phyloP scores from a whole-genome alignment of 2,888 invertebrate genomes.

The Chalcis sispes region DNA sequence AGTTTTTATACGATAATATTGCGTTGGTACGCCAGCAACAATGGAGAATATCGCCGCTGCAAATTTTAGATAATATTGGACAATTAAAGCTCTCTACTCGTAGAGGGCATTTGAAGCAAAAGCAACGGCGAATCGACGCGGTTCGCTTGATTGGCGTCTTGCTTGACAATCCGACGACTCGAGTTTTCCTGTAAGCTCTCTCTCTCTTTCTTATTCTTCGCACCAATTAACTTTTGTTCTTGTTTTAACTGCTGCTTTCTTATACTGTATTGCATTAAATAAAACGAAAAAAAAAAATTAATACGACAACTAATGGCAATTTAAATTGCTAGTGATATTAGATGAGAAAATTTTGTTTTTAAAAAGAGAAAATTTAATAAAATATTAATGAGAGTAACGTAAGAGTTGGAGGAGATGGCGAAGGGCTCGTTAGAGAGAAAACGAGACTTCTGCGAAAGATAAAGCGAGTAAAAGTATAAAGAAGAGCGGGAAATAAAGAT shows the following conservation, averaged over 20 bases:
- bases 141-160: background rate
- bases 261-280: too few relatives aligned
- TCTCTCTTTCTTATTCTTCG: background rate
- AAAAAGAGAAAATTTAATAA: too few relatives aligned
- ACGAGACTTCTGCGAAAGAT: background rate
- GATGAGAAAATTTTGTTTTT: too few relatives aligned
- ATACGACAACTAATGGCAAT: too few relatives aligned
- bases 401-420: background rate
- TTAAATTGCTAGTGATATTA: too few relatives aligned
- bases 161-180: background rate
- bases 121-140: background rate
- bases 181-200: background rate
- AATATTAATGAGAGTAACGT: too few relatives aligned
- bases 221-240: too few relatives aligned
- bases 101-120: background rate
- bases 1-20: too few relatives aligned
- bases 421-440: conserved; percentile 9
- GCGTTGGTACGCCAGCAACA: too few relatives aligned
- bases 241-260: too few relatives aligned
- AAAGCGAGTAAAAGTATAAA: background rate
- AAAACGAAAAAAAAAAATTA: too few relatives aligned
- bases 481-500: conserved; percentile 23
- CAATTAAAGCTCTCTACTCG: background rate
- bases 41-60: background rate
- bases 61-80: background rate